Evolutionary conservation across 1,140 invertebrate species (phyloP).

Genomic region (Planococcus citri): DNA sequence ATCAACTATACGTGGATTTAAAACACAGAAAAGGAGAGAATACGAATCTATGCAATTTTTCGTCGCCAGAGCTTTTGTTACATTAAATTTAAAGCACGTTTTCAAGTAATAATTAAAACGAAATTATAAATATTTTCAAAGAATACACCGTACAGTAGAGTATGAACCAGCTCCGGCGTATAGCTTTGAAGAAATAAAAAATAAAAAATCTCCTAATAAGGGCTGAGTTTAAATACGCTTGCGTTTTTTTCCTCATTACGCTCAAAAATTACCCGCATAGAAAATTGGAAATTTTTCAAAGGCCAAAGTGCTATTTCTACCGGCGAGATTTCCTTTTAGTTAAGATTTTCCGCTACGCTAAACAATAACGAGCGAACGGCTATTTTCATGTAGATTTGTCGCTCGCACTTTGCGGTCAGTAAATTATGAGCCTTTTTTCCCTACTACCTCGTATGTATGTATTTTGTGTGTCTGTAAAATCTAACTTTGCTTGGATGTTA

Average conservation of each 20-base stretch:
- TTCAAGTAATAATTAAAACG: not conserved
- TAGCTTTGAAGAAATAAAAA: not conserved
- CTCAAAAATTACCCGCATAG: not conserved
- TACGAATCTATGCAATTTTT: too few species aligned
- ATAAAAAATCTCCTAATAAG: not conserved
- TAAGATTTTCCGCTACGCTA: not conserved
- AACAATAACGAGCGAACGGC: not conserved
- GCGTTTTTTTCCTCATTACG: not conserved
- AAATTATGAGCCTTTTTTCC: too few species aligned
- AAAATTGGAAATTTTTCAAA: not conserved
- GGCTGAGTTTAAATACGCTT: not conserved
- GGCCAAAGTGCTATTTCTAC: not conserved
- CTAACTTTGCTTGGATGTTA: too few species aligned
- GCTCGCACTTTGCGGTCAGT: not conserved
- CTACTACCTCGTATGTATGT: too few species aligned
- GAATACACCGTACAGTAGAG: not conserved
- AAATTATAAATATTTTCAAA: not conserved
- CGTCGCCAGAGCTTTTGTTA: not conserved
- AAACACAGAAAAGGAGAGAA: too few species aligned
- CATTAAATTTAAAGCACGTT: not conserved
- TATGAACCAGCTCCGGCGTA: too few species aligned
- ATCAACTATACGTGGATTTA: too few species aligned
- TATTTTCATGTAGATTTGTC: constrained; percentile 7
- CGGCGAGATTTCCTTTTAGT: not conserved
- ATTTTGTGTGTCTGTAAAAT: too few species aligned